Conservation (phyloP, 2,888 invertebrate genomes). For the Lithophane socia region DNA sequence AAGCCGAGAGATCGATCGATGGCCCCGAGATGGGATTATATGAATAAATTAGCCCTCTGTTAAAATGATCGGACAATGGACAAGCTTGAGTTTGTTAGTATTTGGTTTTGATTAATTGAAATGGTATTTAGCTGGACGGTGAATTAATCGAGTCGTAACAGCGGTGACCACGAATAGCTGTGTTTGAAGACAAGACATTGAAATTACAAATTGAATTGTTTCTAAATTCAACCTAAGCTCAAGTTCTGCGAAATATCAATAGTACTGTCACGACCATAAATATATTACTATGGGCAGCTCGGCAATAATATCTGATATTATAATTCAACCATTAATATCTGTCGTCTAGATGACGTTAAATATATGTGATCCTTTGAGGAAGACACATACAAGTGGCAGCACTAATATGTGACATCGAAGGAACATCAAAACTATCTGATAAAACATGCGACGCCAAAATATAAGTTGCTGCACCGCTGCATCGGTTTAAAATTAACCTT, state of each 20-base stretch:
- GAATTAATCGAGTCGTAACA: conserved; percentile 13
- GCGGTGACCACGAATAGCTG: not conserved
- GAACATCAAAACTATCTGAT: not conserved
- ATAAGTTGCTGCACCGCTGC: not conserved
- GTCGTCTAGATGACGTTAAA: not conserved
- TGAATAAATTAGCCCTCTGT: conserved; percentile 41
- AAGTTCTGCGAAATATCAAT: not conserved
- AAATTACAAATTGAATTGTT: conserved; percentile 13
- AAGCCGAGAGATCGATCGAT: conserved; percentile 37
- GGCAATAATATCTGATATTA: not conserved
- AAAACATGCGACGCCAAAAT: not conserved
- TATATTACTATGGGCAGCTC: not conserved
- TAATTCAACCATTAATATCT: not conserved
- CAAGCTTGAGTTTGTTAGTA: conserved; percentile 3
- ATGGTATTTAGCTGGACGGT: not conserved
- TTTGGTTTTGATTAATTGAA: conserved; percentile 20
- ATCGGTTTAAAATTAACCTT: no score
- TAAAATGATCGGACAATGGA: conserved; percentile 16
- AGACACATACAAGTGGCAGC: no score
- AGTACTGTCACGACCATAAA: no score
- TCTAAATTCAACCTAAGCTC: not conserved
- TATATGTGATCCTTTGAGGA: not conserved
- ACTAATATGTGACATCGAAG: not conserved
- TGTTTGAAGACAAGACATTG: conserved; percentile 11
- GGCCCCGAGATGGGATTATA: conserved; percentile 8